Conservation (phyloP, 2,797 vertebrate species). For the Sciurus carolinensis region DNA sequence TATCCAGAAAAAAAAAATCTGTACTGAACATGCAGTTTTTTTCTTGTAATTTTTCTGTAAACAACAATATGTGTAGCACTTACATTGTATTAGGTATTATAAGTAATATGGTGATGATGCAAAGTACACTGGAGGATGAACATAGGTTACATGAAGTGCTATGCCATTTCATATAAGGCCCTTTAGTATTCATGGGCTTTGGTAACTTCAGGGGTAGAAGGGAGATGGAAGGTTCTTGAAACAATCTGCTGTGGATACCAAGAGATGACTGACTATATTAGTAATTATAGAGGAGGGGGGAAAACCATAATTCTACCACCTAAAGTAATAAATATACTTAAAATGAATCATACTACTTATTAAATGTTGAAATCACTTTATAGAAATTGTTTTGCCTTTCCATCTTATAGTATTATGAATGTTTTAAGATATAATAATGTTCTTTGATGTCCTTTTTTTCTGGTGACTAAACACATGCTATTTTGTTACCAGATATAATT, state of each 20-base stretch:
- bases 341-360: background rate
- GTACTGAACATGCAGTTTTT: background rate
- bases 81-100: background rate
- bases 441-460: no score
- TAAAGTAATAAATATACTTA: conserved; percentile 4
- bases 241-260: background rate
- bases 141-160: background rate
- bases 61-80: background rate
- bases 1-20: background rate
- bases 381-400: background rate
- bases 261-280: background rate
- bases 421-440: no score
- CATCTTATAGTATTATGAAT: background rate
- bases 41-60: background rate
- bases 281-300: background rate
- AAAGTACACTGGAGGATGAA: background rate
- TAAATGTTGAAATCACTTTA: conserved; percentile 40
- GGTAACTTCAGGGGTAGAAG: background rate
- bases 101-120: background rate
- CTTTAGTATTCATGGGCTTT: background rate
- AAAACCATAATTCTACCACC: background rate
- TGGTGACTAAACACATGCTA: no score
- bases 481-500: no score
- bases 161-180: background rate
- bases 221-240: background rate